Evolutionary conservation across 2,113 vertebrate genomes (phyloP), one percentile per base, ranked within the genome.

Genomic region (Zosterops borbonicus): DNA sequence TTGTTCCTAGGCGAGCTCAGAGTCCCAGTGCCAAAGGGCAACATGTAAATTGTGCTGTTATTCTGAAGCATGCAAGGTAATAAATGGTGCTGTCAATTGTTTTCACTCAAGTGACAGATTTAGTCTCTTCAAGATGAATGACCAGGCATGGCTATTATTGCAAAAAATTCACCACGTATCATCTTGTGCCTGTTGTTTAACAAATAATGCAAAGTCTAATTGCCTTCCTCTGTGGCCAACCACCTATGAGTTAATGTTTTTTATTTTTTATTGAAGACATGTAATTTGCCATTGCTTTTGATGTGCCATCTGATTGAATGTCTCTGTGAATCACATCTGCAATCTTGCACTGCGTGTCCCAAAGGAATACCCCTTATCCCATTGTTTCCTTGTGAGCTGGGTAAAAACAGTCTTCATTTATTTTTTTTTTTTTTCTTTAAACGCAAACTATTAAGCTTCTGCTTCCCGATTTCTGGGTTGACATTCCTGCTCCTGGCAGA

Each of bases 31-130:
- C 94, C 93, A 95, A 94, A 96, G 97, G 97, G 94, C 91, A 96
- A 77, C 87, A 96, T 97, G 97, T 92, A 97, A 97, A 97, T 97
- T 90, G 95, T 97, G 91, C 94, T 96, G 97, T 75, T 97, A 78
- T 95, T 96, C 95, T 85, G 85, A 88, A 96, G 89, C 91, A 92
- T 68, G 94, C 87, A 65, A 90, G 93, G 94, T 97, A 97, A 97
- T 97, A 97, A 97, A 97, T 97, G 93, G 92, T 93, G 87, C 96
- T 97, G 97, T 97, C 97, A 97, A 87, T 97, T 96, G 95, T 97
- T 97, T 96, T 96, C 92, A 92, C 88, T 77, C 64, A 52, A 96
- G 94, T 94, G 97, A 94, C 96, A 97, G 96, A 96, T 97, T 96
- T 97, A 97, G 96, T 93, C 86, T 95, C 90, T 96, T 94, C 74